phyloP scores from a whole-genome alignment of 2,888 invertebrate species.

The Leptothorax acervorum region DNA sequence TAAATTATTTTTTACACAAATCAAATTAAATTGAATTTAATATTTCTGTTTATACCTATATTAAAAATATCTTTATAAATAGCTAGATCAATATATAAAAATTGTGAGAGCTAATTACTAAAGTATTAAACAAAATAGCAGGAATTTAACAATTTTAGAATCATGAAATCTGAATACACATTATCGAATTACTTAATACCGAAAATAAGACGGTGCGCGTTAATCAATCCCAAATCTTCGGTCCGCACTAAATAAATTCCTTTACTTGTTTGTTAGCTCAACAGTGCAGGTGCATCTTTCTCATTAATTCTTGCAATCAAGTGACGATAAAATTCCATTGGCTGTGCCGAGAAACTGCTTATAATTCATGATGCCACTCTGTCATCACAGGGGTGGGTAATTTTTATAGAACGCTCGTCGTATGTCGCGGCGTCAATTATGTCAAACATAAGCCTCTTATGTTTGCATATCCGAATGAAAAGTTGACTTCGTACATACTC shows the following conservation, averaged over 20 bases:
- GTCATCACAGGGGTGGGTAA: conserved; percentile 38
- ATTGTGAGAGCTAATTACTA: neutral
- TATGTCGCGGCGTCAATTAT: conserved; percentile 44
- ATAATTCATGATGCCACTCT: conserved; percentile 48
- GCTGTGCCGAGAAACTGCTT: neutral
- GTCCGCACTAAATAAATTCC: neutral
- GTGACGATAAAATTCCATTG: conserved; percentile 3
- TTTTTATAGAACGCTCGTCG: conserved; percentile 36
- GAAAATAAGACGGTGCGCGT: neutral
- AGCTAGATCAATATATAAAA: neutral
- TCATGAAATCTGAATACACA: neutral
- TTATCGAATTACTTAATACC: neutral
- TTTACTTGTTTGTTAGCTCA: conserved; percentile 4
- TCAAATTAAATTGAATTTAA: neutral
- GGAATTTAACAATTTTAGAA: neutral
- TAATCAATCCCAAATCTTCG: neutral
- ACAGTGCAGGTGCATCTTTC: neutral
- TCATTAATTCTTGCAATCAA: conserved; percentile 21
- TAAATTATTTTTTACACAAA: neutral
- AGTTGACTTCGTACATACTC: conserved; percentile 36
- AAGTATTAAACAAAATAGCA: neutral
- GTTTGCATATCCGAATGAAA: conserved; percentile 37
- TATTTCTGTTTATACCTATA: neutral
- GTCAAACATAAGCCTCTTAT: conserved; percentile 50
- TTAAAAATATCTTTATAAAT: neutral